phyloP scores from a whole-genome alignment of 2,113 vertebrate genomes.

The human region GRCh38 chr3:65091001-65091500 shows the following conservation, averaged over 20 bases:
- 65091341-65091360: constrained; percentile 9
- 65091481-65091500: neutral
- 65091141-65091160: constrained; percentile 35
- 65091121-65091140: neutral
- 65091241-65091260: constrained; percentile 63
- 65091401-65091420: neutral
- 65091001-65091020: neutral
- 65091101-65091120: neutral
- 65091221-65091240: neutral
- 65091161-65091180: constrained; percentile 80
- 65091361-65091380: neutral
- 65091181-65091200: constrained; percentile 76
- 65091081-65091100: neutral
- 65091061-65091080: neutral
- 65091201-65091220: constrained; percentile 66
- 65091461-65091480: neutral
- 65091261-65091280: constrained; percentile 40
- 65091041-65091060: neutral
- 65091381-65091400: neutral
- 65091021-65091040: neutral
- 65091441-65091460: neutral
- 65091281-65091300: constrained; percentile 58
- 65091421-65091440: neutral
- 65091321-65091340: constrained; percentile 52
- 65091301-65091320: constrained; percentile 9